Base-by-base conservation (phyloP, 2,888 invertebrate genomes). In the Platycheirus albimanus region DNA sequence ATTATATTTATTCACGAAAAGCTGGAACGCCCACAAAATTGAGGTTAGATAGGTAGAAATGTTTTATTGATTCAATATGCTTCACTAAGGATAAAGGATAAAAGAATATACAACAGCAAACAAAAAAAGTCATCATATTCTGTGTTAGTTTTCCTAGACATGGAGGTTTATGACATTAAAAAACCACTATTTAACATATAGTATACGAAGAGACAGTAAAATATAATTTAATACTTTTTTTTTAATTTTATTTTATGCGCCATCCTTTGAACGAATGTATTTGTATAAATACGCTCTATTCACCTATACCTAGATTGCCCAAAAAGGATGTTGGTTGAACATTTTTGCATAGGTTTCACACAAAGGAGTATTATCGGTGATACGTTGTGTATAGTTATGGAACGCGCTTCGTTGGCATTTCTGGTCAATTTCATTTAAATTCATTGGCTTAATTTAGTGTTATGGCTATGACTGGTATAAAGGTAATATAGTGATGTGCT, bases 31-130 rank as follows among this genome's bases (percentile, higher is more conserved):
- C 77, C 77, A 67, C 76, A 71, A 77, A 77, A 76, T 77, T 77
- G 77, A 72, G 81, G 76, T 81, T 77, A 71, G 71, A 77, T 54
- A 67, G 71, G 66, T 66, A 71, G 41, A 71, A 71, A 81, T 76
- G 52, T 72, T 81, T 77, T 77, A 81, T 77, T 67, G 81, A 77
- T 72, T 77, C 61, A 61, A 77, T 81, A 63, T 77, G 36, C 17
- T 61, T 30, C 30, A 5, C 45, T 45, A 28, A 17, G 64, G 71
- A 76, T 70, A 52, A 20, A 56, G 69, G 28, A 17, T 58, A 24
- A 3, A 24, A 24, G 5, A 24, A n/a, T 24, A 24, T 24, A 24
- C 24, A 15, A 8, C 7, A 11, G 20, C 15, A 36, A 52, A n/a
- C 17, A 24, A 28, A 15, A 45, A 49, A 63, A 54, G 28, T 52